phyloP scores from a whole-genome alignment of 2,797 vertebrate genomes.

The Hyperoplus lanceolatus region DNA sequence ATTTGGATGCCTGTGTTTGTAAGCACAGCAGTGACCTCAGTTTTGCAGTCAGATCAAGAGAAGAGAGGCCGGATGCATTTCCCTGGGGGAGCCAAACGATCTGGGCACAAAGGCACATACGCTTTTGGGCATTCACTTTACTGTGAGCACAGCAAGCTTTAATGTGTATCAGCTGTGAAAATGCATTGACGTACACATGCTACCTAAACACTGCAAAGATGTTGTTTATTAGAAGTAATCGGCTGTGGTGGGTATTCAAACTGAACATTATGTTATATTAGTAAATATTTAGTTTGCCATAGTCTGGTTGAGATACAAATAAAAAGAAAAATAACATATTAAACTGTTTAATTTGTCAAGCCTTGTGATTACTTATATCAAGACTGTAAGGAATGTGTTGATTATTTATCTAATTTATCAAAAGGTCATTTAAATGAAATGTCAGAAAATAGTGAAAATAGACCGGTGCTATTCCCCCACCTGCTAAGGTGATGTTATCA shows the following conservation, averaged over 20 bases:
- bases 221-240: slow-evolving; percentile 7
- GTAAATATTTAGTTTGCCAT: neutral
- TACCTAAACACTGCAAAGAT: neutral
- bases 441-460: neutral
- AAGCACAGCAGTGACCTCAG: slow-evolving; percentile 2
- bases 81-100: neutral
- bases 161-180: neutral
- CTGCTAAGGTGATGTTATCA: neutral
- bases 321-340: neutral
- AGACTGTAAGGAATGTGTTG: neutral
- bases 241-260: neutral
- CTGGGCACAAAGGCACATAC: neutral
- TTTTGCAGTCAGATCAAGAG: slow-evolving; percentile 12
- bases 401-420: neutral
- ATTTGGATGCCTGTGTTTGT: neutral
- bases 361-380: neutral
- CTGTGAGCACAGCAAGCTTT: neutral
- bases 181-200: neutral
- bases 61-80: neutral
- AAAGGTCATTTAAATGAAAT: neutral
- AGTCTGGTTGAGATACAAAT: no score
- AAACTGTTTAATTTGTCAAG: neutral
- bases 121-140: neutral
- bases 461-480: no score
- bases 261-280: neutral